Base-by-base conservation (phyloP, 2,797 vertebrate genomes). In the Cichlasoma orientale region DNA sequence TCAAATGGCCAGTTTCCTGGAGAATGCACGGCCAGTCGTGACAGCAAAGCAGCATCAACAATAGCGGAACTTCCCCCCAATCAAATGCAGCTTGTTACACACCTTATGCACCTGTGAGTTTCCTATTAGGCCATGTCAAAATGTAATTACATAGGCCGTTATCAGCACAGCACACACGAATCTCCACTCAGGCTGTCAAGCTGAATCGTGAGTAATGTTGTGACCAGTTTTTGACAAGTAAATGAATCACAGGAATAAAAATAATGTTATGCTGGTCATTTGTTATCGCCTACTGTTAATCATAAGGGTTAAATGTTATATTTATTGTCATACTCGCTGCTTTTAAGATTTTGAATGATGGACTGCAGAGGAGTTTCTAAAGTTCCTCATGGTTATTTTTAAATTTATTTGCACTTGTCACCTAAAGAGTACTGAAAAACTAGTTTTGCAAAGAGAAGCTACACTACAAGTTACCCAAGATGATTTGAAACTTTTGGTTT, bases 201-300 rank as follows among this genome's bases (percentile, higher is more conserved):
- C 13, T 47, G 21, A 66, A 7, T 1, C 2, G 61, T 47, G 38
- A 3, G 61, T 66, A 66, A 66, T 18, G 38, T 7, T 3, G 0
- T 4, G 21, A 44, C 7, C 23, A n/a, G 41, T 4, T 14, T 44
- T 18, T 18, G 11, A 11, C 5, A 44, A 27, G 0, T 27, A 19
- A 27, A 66, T 2, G 41, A 47, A 0, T 47, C 36, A 38, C 36
- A 2, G 36, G 41, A 44, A 14, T 14, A 44, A 44, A 44, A 44
- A 44, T 44, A 44, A 44, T 44, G 4, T 14, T 16, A 44, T 14
- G 4, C 41, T 44, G 41, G 13, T 44, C 13, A 14, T 44, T 44
- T 16, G 1, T 14, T 5, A 44, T 1, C 11, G 0, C 1, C 41
- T 16, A 16, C 2, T 16, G 41, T 44, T 16, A 44, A 44, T 44